Evolutionary conservation across 2,113 vertebrate species (phyloP).

Genomic region (Elaphurus davidianus): DNA sequence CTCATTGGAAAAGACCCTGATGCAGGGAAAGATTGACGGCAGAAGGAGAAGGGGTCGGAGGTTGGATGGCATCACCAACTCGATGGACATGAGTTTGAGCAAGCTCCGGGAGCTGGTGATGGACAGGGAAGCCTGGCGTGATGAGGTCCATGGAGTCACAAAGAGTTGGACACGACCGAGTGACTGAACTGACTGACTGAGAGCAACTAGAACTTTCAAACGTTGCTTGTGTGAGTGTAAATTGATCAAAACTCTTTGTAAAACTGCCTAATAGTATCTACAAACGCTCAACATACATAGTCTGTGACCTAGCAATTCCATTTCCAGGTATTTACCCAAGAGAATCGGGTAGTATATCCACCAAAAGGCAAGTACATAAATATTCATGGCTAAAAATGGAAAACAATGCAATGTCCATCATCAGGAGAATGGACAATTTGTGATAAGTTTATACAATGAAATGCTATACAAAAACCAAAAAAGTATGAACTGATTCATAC

Average conservation of each 20-base stretch:
- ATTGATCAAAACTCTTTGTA: background rate
- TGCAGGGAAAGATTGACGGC: background rate
- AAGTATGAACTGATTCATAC: background rate
- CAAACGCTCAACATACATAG: background rate
- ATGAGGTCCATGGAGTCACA: background rate
- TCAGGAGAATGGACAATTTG: background rate
- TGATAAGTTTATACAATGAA: background rate
- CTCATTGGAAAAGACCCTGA: background rate
- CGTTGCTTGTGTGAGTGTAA: background rate
- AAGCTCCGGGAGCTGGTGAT: background rate
- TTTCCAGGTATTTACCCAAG: background rate
- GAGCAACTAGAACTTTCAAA: background rate
- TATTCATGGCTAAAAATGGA: background rate
- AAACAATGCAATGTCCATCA: background rate
- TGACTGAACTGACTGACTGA: background rate
- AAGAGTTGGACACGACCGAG: background rate
- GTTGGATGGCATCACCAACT: background rate
- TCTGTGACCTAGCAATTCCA: background rate
- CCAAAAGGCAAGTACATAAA: background rate
- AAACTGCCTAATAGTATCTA: background rate
- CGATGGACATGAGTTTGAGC: background rate
- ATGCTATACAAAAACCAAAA: background rate
- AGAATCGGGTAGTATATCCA: background rate
- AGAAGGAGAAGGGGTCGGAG: background rate
- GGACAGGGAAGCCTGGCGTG: background rate